phyloP scores from a whole-genome alignment of 1,140 invertebrate genomes.

The Ceratosolen fusciceps region DNA sequence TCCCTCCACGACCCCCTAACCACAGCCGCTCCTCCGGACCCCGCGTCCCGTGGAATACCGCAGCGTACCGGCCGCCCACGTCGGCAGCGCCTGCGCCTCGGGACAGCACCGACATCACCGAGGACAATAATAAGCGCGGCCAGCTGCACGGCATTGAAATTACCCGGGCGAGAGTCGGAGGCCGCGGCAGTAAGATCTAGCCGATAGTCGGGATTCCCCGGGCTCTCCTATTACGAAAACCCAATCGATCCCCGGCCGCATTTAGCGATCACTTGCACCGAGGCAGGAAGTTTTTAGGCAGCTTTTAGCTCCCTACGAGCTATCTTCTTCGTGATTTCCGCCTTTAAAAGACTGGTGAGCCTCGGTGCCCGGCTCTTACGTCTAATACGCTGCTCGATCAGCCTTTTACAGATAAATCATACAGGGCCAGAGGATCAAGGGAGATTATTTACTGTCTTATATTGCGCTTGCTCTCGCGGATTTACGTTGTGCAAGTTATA shows the following conservation, averaged over 20 bases:
- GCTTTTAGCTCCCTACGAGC: too few relatives aligned
- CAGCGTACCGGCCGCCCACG: too few relatives aligned
- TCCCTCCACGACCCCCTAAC: too few relatives aligned
- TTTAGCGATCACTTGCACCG: constrained; percentile 25
- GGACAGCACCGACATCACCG: constrained; percentile 25
- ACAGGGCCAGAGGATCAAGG: background rate
- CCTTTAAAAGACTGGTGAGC: background rate
- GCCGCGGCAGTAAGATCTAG: constrained; percentile 29
- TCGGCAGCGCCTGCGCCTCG: background rate
- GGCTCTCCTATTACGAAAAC: background rate
- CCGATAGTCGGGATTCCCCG: constrained; percentile 32
- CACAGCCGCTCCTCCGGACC: background rate
- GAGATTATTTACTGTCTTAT: background rate
- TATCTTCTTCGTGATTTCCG: background rate
- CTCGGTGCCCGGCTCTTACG: background rate
- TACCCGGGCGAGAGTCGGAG: constrained; percentile 14
- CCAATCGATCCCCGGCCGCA: constrained; percentile 19
- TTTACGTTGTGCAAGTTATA: background rate
- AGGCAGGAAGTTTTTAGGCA: background rate
- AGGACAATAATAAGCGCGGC: constrained; percentile 36
- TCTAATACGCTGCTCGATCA: background rate
- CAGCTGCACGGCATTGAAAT: constrained; percentile 45
- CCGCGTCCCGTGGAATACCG: too few relatives aligned
- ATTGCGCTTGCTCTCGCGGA: background rate
- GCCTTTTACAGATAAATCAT: background rate